Evolutionary conservation across 2,797 vertebrate genomes (phyloP).

Genomic region (Epinephelus malabaricus): DNA sequence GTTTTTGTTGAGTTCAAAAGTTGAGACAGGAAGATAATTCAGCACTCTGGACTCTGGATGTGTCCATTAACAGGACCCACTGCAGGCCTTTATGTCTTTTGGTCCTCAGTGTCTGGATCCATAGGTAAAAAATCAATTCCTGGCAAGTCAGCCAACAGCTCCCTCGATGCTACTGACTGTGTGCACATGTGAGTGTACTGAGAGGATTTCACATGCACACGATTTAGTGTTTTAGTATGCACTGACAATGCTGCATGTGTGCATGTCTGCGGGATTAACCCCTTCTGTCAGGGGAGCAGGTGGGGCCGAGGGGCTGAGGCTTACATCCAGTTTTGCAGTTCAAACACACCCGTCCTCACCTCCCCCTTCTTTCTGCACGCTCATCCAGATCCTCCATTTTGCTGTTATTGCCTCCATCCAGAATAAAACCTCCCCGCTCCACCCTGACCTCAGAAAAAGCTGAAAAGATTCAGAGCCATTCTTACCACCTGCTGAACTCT

Average conservation of each 20-base stretch:
- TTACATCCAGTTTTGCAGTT: conserved; percentile 28
- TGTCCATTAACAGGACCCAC: conserved; percentile 25
- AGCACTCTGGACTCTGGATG: neutral
- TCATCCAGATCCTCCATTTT: conserved; percentile 18
- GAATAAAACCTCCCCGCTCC: neutral
- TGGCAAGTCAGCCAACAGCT: conserved; percentile 35
- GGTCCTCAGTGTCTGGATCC: conserved; percentile 41
- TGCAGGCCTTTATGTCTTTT: conserved; percentile 11
- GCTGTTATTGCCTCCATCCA: conserved; percentile 1
- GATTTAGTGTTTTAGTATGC: conserved; percentile 33
- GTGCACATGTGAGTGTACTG: neutral
- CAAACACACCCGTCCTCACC: conserved; percentile 6
- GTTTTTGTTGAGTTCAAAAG: conserved; percentile 12
- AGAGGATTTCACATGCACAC: conserved; percentile 27
- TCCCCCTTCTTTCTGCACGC: neutral
- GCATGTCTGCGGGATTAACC: conserved; percentile 44
- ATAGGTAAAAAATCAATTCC: conserved; percentile 52
- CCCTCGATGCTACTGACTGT: conserved; percentile 15
- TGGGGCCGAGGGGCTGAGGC: conserved; percentile 36
- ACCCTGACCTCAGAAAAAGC: neutral
- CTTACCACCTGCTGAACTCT: conserved; percentile 19
- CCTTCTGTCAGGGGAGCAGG: conserved; percentile 42
- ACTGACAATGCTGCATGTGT: conserved; percentile 25
- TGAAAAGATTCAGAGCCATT: conserved; percentile 25
- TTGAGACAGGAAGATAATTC: conserved; percentile 20